phyloP scores from a whole-genome alignment of 2,113 vertebrate species.

The Anser cygnoides region DNA sequence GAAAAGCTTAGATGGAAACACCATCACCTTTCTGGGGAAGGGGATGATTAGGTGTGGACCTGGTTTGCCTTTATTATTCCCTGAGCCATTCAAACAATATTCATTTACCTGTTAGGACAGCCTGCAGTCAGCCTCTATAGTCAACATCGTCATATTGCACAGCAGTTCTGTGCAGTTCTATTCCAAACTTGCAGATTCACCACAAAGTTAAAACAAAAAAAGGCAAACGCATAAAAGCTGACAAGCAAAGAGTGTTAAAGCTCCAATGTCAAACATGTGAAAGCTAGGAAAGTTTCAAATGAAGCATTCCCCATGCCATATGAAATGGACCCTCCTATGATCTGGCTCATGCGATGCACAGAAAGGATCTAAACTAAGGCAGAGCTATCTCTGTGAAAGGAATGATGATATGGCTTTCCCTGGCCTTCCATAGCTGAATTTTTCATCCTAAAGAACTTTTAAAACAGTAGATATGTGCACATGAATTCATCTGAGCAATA shows the following conservation, averaged over 20 bases:
- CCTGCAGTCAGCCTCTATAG: neutral
- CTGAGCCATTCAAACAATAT: neutral
- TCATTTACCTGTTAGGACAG: neutral
- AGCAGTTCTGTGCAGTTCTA: neutral
- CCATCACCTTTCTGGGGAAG: neutral
- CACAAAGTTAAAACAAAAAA: neutral
- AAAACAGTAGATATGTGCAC: neutral
- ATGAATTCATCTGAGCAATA: neutral
- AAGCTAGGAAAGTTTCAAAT: conserved; percentile 23
- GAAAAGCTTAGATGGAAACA: neutral
- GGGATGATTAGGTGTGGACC: neutral
- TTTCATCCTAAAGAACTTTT: neutral
- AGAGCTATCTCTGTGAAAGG: neutral
- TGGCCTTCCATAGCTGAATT: neutral
- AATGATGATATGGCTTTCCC: neutral
- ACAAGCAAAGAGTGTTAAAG: neutral
- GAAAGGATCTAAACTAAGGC: neutral
- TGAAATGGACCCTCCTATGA: neutral
- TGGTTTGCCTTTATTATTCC: neutral
- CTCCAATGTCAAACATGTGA: conserved; percentile 22
- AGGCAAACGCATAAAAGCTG: conserved; percentile 2
- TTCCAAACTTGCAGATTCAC: neutral
- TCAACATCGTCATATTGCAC: neutral
- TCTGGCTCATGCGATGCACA: neutral
- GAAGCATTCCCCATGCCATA: neutral